These are phyloP conservation scores for Kryphioiulus occultus DNA, from an alignment of 2,888 invertebrate species.

Conservation along the genomic window DNA sequence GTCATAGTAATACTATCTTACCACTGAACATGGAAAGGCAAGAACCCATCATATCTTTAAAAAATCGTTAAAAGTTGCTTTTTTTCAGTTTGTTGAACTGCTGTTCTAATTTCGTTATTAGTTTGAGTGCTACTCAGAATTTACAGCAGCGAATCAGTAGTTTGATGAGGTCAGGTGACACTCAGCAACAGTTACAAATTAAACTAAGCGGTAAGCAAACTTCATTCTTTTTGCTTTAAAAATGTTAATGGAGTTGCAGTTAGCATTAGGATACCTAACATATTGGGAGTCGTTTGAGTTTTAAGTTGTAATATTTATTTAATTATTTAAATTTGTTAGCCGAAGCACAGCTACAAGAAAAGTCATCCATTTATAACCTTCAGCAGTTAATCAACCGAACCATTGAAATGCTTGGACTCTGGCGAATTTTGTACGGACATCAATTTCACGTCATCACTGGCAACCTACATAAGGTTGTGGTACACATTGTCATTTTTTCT, in stretches of 20 bases:
- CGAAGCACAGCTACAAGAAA: constrained; percentile 62
- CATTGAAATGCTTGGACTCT: constrained; percentile 89
- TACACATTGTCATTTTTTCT: background rate
- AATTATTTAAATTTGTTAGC: constrained; percentile 57
- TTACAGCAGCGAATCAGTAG: constrained; percentile 51
- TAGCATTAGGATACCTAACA: too few relatives aligned
- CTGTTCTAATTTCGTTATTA: background rate
- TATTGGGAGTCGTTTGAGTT: too few relatives aligned
- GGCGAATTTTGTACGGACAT: constrained; percentile 92
- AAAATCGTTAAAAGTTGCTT: background rate
- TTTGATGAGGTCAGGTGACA: constrained; percentile 47
- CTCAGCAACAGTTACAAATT: constrained; percentile 54
- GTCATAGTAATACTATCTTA: constrained; percentile 67
- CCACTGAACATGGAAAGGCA: constrained; percentile 57
- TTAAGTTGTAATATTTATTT: constrained; percentile 36
- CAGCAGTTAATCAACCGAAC: constrained; percentile 69
- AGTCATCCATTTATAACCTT: constrained; percentile 57
- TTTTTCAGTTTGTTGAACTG: background rate
- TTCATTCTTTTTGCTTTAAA: background rate
- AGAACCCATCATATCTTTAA: too few relatives aligned
- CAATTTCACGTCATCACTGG: constrained; percentile 73
- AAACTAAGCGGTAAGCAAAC: constrained; percentile 58
- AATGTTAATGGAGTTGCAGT: too few relatives aligned
- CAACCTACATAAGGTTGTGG: constrained; percentile 37
- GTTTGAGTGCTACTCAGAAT: constrained; percentile 52